Conservation (phyloP, 2,888 invertebrate species). For the Spodoptera exigua region DNA sequence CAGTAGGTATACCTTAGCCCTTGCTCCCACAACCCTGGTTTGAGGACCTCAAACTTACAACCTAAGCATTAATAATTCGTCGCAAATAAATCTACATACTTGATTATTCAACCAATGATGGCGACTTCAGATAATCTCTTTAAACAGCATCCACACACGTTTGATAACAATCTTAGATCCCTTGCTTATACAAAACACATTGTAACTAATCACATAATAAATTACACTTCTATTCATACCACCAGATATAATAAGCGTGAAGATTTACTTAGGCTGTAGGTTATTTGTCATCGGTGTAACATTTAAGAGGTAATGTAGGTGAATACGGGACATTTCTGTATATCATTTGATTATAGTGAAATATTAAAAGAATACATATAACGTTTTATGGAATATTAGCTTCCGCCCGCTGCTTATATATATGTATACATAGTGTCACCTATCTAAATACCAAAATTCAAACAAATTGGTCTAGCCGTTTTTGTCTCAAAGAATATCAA, state of each 20-base stretch:
- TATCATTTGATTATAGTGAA: too few species aligned
- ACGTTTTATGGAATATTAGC: too few species aligned
- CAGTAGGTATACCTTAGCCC: too few species aligned
- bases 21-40: too few species aligned
- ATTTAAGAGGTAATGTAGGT: neutral
- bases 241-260: conserved; percentile 17
- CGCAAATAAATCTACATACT: neutral
- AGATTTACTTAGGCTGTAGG: conserved; percentile 23
- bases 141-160: conserved; percentile 35
- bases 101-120: conserved; percentile 16
- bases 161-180: conserved; percentile 29
- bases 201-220: conserved; percentile 36
- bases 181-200: conserved; percentile 23
- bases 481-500: too few species aligned
- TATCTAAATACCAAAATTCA: too few species aligned
- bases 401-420: too few species aligned
- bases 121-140: conserved; percentile 8
- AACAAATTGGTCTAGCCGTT: too few species aligned
- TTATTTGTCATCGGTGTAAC: conserved; percentile 21
- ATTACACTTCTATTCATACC: conserved; percentile 34
- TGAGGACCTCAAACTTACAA: too few species aligned
- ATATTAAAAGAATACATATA: too few species aligned
- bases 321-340: too few species aligned
- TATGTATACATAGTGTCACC: too few species aligned
- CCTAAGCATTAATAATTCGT: neutral